Base-by-base conservation (phyloP, 2,888 invertebrate species). In the Trichogramma dendrolimi region DNA sequence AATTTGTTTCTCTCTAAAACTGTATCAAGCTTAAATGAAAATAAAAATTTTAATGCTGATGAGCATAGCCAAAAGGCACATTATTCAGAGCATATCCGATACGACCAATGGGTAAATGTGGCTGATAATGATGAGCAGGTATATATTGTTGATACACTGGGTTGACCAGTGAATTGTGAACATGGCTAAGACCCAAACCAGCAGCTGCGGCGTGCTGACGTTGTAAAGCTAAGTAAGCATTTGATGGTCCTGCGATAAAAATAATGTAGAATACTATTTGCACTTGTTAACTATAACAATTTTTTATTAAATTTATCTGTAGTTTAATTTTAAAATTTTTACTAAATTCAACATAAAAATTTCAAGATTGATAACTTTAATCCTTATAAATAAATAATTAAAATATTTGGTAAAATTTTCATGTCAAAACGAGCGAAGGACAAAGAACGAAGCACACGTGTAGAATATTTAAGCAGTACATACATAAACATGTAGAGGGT, bases 11-110 rank as follows among this genome's bases (percentile, higher is more conserved):
- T 51, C 40, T 38, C 14, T 50, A 38, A 11, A 50, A n/a, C 52
- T 5, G 6, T 40, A 4, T 40, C 7, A 11, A 6, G n/a, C 10
- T 8, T 41, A 10, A 52, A 40, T 2, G 27, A 27, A 27, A 38
- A 39, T 6, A 10, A 8, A 6, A 56, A 4, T 11, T 56, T 53
- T 53, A 59, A n/a, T 59, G 58, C 3, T 44, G 53, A 27, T 56
- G 55, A 27, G 58, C 10, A 43, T 59, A 51, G 4, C 43, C 51
- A 38, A 69, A 69, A 6, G 65, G 66, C 1, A 61, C 68, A 42
- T 67, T 66, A 6, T 66, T 67, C 1, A 68, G 52, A 0, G 66
- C 70, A 41, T 70, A 70, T 0, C 70, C 70, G 44, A 66, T 66
- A 41, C 70, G 67, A 1, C 69, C 70, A 4, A 70, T 60, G 1